Conservation (phyloP, 2,113 vertebrate species). For the Syngnathus typhle region DNA sequence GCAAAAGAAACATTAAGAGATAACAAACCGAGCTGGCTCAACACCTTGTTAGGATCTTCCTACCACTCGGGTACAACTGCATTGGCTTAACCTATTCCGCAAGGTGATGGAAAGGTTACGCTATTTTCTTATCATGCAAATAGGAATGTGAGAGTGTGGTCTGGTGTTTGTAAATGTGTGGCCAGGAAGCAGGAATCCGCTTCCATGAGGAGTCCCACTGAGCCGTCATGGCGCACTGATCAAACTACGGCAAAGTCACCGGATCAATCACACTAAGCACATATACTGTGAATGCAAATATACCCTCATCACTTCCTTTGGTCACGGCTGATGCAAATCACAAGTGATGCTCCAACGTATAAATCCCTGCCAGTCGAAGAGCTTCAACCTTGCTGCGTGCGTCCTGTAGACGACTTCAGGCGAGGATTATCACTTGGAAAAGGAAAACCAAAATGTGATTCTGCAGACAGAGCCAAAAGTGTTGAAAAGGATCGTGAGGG, state of each 20-base stretch:
- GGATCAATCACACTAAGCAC: conserved; percentile 15
- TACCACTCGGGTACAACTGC: background rate
- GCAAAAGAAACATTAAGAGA: background rate
- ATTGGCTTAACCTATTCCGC: conserved; percentile 18
- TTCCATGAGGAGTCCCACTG: conserved; percentile 40
- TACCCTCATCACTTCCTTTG: conserved; percentile 32
- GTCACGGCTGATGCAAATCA: conserved; percentile 53
- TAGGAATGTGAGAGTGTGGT: conserved; percentile 19
- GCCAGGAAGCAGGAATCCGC: conserved; percentile 34
- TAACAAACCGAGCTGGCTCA: background rate
- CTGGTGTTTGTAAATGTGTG: conserved; percentile 50
- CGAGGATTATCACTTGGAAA: conserved; percentile 36
- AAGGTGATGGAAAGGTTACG: conserved; percentile 54
- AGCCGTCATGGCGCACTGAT: conserved; percentile 23
- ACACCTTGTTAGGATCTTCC: background rate
- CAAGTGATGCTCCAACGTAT: background rate
- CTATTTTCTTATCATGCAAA: conserved; percentile 48
- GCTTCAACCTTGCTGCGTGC: conserved; percentile 27
- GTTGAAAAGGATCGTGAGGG: background rate
- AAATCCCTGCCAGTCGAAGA: conserved; percentile 21
- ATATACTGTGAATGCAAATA: conserved; percentile 46
- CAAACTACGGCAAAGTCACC: conserved; percentile 34
- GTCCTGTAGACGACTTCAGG: conserved; percentile 22
- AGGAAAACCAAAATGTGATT: conserved; percentile 39
- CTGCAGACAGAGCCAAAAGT: conserved; percentile 24